These are phyloP conservation scores for Cheilosia pagana DNA, from an alignment of 2,888 invertebrate genomes.

Conservation along the genomic window DNA sequence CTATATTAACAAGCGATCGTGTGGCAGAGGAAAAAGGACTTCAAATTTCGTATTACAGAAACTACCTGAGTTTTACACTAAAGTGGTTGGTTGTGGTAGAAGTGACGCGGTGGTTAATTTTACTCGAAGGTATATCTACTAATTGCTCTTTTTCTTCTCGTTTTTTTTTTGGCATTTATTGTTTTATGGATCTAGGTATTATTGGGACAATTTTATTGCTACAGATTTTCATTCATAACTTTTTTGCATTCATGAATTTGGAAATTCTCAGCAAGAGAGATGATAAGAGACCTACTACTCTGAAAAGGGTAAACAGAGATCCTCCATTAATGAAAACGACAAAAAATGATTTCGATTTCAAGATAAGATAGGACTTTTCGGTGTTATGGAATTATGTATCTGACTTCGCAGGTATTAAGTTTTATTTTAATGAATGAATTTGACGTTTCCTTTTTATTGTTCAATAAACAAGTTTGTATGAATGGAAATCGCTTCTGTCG, in stretches of 20 bases:
- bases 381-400: constrained; percentile 9
- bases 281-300: too few relatives aligned
- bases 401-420: constrained; percentile 18
- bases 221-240: constrained; percentile 42
- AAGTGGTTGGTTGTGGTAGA: constrained; percentile 4
- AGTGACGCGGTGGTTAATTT: constrained; percentile 16
- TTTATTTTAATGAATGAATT: neutral
- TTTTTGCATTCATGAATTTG: constrained; percentile 33
- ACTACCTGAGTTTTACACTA: constrained; percentile 17
- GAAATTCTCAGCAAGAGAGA: constrained; percentile 1
- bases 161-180: constrained; percentile 30
- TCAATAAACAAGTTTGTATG: too few relatives aligned
- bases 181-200: constrained; percentile 2
- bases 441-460: neutral
- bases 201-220: constrained; percentile 16
- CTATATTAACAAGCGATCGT: constrained; percentile 16
- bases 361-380: constrained; percentile 22
- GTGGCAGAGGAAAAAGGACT: constrained; percentile 15
- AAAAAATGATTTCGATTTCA: constrained; percentile 29
- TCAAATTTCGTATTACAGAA: constrained; percentile 13
- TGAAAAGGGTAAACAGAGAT: neutral
- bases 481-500: too few relatives aligned
- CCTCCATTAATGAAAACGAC: neutral
- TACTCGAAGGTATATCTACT: constrained; percentile 14
- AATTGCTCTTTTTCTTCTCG: constrained; percentile 45